Base-by-base conservation (phyloP, 1,140 invertebrate genomes). In the Tetramorium alpestre region DNA sequence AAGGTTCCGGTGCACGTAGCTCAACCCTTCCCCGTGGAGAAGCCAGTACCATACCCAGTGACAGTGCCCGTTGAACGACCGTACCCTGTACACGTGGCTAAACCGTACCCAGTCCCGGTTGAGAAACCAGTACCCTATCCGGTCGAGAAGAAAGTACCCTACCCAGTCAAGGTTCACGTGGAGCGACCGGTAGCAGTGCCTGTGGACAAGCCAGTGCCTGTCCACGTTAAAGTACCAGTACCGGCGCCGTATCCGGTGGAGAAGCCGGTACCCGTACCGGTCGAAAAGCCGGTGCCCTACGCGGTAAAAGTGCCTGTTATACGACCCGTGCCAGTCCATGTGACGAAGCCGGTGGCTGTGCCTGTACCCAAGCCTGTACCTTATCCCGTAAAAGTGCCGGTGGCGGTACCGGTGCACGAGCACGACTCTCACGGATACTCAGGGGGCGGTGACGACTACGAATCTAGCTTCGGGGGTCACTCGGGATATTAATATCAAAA, bases 221-320 rank as follows among this genome's bases (percentile, higher is more conserved):
- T 95, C 3, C 96, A 96, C 87, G 96, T 97, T 25, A 96, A 96
- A 90, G 95, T 96, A 76, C 94, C 94, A 3, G 92, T 93, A 67
- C 94, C 95, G 7, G 93, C 95, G 6, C 95, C 95, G 0, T 95
- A 95, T 56, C 95, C 95, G 2, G 95, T 96, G 2, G 93, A 94
- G 69, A 94, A 93, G 69, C 96, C 96, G 78, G 96, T 97, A 58
- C 97, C 97, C 1, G 96, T 97, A 76, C 97, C 97, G 49, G 97
- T 98, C 0, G 97, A 97, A 91, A 97, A 97, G 93, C 96, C 96
- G 54, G 96, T 97, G 22, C 97, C 97, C 84, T 97, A 97, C 92
- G 96, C 97, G 65, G 97, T 97, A 5, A 97, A 97, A 91, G 97
- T 97, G 41, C 97, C 94, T 3, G 96, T 97, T 51, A 97, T 97